A percentile compares a stretch with the other conserved stretches of the same genome.
Evolutionary conservation across 2,797 vertebrate species (phyloP).

Genomic region (Mastacembelus armatus): DNA sequence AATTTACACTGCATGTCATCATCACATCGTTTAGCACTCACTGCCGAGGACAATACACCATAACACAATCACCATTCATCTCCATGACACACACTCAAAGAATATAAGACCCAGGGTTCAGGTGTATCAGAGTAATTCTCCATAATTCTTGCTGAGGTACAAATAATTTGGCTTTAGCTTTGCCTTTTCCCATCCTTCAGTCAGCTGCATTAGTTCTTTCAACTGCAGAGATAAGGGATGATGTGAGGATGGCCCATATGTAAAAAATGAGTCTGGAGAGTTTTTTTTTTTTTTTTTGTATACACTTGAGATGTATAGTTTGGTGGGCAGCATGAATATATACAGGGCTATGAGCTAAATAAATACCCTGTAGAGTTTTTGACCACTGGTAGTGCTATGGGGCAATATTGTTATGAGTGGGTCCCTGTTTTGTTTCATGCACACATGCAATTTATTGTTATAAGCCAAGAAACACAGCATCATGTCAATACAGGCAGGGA

Average conservation of each 20-base stretch:
- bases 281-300: neutral
- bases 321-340: neutral
- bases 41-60: constrained; percentile 59
- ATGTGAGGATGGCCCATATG: neutral
- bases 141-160: constrained; percentile 67
- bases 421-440: neutral
- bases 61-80: constrained; percentile 67
- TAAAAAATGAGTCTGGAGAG: neutral
- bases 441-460: too few relatives aligned
- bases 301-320: neutral
- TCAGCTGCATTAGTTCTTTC: constrained; percentile 12
- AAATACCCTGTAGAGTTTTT: neutral
- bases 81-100: constrained; percentile 52
- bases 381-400: neutral
- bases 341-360: neutral
- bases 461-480: too few relatives aligned
- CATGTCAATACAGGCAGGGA: too few relatives aligned
- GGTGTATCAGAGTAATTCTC: constrained; percentile 60
- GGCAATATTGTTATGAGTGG: neutral
- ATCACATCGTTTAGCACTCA: constrained; percentile 64
- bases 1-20: constrained; percentile 72
- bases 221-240: constrained; percentile 1
- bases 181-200: constrained; percentile 35
- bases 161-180: constrained; percentile 46
- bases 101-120: constrained; percentile 50